phyloP scores from a whole-genome alignment of 1,140 invertebrate species.

The Acromyrmex heyeri region DNA sequence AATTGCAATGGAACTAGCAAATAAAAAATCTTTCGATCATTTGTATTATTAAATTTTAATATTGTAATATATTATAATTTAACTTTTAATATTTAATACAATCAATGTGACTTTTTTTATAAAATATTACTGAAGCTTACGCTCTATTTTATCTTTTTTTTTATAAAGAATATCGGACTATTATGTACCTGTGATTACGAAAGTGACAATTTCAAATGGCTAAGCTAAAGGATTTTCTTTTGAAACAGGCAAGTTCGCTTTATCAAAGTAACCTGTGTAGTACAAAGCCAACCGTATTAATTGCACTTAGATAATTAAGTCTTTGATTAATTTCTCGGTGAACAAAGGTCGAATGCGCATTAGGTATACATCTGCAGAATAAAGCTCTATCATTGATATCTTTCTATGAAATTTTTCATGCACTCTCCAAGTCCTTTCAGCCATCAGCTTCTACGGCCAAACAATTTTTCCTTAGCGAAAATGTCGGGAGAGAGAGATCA shows the following conservation, averaged over 20 bases:
- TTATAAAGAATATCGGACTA: conserved; percentile 7
- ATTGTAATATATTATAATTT: conserved; percentile 23
- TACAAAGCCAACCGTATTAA: conserved; percentile 38
- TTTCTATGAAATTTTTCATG: conserved; percentile 14
- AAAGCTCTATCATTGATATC: conserved; percentile 11
- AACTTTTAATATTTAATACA: conserved; percentile 21
- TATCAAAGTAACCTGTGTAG: conserved; percentile 19
- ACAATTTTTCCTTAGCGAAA: conserved; percentile 42
- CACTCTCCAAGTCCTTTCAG: neutral
- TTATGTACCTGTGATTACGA: neutral
- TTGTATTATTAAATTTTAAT: neutral
- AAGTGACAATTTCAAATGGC: conserved; percentile 8
- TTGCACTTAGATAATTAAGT: conserved; percentile 48
- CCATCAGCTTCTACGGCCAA: neutral
- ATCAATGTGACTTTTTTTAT: neutral
- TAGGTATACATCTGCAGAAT: conserved; percentile 28
- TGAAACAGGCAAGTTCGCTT: conserved; percentile 27
- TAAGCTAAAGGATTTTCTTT: conserved; percentile 37
- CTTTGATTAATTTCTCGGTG: conserved; percentile 33
- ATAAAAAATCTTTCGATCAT: neutral
- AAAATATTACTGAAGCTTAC: neutral
- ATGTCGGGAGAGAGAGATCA: conserved; percentile 23
- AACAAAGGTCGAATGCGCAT: conserved; percentile 39
- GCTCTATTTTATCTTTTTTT: neutral
- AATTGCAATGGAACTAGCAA: neutral